These are phyloP conservation scores for Acleris laterana DNA, from an alignment of 2,888 invertebrate species.

Conservation along the genomic window DNA sequence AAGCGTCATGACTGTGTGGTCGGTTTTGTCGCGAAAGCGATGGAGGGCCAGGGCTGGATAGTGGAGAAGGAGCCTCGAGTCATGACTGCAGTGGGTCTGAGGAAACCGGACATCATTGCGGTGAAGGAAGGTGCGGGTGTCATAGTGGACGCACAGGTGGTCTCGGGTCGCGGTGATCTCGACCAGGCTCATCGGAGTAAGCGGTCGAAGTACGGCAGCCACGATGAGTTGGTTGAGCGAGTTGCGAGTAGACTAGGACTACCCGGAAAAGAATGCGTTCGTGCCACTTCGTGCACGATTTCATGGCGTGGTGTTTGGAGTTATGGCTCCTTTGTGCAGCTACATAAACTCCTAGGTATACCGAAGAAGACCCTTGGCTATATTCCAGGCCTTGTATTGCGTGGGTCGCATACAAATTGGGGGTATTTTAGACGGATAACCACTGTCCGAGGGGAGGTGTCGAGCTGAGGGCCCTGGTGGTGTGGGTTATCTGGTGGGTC, in stretches of 20 bases:
- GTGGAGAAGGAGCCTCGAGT: constrained; percentile 47
- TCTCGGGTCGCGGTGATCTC: constrained; percentile 47
- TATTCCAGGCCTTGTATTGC: constrained; percentile 23
- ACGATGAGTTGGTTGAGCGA: constrained; percentile 42
- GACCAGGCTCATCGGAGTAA: constrained; percentile 46
- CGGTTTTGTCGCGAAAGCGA: constrained; percentile 40
- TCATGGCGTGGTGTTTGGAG: constrained; percentile 47
- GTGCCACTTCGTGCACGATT: constrained; percentile 40
- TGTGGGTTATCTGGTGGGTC: too few species aligned
- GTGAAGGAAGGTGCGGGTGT: constrained; percentile 41
- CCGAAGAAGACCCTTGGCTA: not conserved
- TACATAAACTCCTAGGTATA: too few species aligned
- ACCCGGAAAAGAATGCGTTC: constrained; percentile 30
- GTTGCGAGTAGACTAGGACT: constrained; percentile 44
- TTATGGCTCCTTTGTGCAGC: too few species aligned
- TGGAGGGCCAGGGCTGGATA: constrained; percentile 45
- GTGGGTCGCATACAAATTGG: constrained; percentile 39
- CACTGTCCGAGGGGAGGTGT: too few species aligned
- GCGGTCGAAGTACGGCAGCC: constrained; percentile 42
- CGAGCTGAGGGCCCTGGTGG: too few species aligned
- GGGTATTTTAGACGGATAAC: too few species aligned
- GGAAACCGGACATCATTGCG: constrained; percentile 55
- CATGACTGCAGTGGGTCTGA: constrained; percentile 43
- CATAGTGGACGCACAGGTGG: constrained; percentile 55
- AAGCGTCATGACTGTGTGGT: constrained; percentile 51